Evolutionary conservation across 2,888 invertebrate species (phyloP), one percentile per base, ranked within the genome.

Genomic region (Epinotia ramella): DNA sequence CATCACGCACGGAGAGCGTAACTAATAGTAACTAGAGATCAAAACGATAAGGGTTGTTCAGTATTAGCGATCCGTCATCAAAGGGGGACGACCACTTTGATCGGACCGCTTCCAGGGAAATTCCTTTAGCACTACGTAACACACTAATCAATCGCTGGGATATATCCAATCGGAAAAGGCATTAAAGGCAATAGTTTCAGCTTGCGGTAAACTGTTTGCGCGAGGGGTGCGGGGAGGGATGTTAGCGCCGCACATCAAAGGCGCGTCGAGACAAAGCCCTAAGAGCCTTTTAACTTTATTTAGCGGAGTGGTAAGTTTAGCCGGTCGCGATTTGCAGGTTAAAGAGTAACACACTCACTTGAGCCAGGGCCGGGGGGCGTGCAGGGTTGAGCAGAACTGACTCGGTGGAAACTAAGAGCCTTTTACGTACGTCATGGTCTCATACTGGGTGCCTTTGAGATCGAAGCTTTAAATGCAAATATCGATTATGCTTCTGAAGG

Each of bases 281-380:
- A 92, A 90, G 92, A 93, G 93, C 93, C 94, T 94, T 94, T 94
- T 94, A 94, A 94, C 93, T 94, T 94, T 94, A 94, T 94, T 94
- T 94, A 94, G 93, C 93, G 88, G 92, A 94, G 94, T 94, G 94
- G 94, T 94, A 94, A 93, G 94, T 94, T 94, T 94, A 93, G 94
- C 93, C 91, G 93, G 92, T 94, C 93, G 94, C 94, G 93, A 92
- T 91, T 94, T 92, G 93, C 93, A 94, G 94, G 94, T 94, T 94
- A 94, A 94, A 94, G 93, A 94, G 94, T 94, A 94, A 94, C 94
- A 94, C 93, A 93, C 94, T 93, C 93, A 90, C 94, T 94, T 93
- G 94, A 91, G 90, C 87, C 82, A 79, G 83, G 78, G 80, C 79
- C 78, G 79, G 72, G 82, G 85, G 80, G 83, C 84, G 72, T 59